Evolutionary conservation across 2,888 invertebrate genomes (phyloP), one percentile per base, ranked within the genome.

Genomic region (Spatulosminthurus flaviceps): DNA sequence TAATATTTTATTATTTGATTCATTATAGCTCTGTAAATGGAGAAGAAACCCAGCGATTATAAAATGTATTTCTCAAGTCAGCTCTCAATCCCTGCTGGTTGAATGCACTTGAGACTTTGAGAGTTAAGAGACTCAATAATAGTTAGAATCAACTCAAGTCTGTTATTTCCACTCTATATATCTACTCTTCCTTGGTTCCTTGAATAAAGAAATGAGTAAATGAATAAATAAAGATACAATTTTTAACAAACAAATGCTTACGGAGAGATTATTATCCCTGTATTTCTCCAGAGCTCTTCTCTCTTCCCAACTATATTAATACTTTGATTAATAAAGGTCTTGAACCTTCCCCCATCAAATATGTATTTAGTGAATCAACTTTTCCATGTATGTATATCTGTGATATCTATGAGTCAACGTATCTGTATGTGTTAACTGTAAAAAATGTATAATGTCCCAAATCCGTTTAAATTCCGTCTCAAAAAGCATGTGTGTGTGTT

Each of bases 191-290:
- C 24, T 64, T 24, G 9, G n/a, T 16, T 64, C 22, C 24, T 24
- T 64, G 26, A 64, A 64, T 64, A 64, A 64, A 64, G 64, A 64
- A 64, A 24, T 64, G 64, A 64, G 24, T 64, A 64, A 60, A 64
- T 64, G 64, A 64, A 64, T 64, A 64, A 64, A 64, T 64, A 64
- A 64, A 22, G 64, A 64, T 24, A 64, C 64, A 64, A 64, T 64
- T 2, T 64, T 64, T 9, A 26, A 26, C 26, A 22, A n/a, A 26
- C 64, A 24, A 64, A 64, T 64, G 64, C 16, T 26, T 64, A 64
- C n/a, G 64, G 64, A 64, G 26, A 64, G 64, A 64, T 64, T 64
- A 64, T 19, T 24, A 64, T 4, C 9, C 9, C 9, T 34, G 64
- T 64, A 22, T 24, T 64, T 64, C 64, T 64, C 64, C 64, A 64